These are phyloP conservation scores for Acromyrmex echinatior DNA, from an alignment of 1,140 invertebrate genomes.

Conservation along the genomic window DNA sequence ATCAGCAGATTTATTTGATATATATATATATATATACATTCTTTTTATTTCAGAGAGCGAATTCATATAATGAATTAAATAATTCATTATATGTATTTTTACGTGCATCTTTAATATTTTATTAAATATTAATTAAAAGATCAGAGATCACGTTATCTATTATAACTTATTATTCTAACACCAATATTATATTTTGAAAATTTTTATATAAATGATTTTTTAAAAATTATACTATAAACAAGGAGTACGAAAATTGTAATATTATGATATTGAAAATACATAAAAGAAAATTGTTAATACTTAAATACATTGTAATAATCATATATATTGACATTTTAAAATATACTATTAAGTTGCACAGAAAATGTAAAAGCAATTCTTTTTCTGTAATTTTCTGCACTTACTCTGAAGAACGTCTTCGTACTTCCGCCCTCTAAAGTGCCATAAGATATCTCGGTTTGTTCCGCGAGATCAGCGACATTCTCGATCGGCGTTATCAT, in stretches of 20 bases:
- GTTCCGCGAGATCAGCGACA: slow-evolving; percentile 97
- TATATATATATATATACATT: not conserved
- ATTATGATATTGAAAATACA: not conserved
- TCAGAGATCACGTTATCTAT: not conserved
- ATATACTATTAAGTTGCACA: not conserved
- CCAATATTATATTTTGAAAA: not conserved
- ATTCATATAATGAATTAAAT: not conserved
- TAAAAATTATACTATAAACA: not conserved
- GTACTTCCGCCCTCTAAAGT: slow-evolving; percentile 97
- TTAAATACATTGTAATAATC: not conserved
- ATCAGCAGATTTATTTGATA: not conserved
- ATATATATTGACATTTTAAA: not conserved
- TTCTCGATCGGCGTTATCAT: slow-evolving; percentile 99
- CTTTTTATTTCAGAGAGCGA: not conserved
- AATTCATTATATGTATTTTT: not conserved
- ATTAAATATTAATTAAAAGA: not conserved
- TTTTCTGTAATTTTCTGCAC: not conserved
- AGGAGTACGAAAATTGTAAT: not conserved
- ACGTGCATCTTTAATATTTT: not conserved
- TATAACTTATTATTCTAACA: not conserved
- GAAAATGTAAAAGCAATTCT: not conserved
- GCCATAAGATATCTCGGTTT: slow-evolving; percentile 97
- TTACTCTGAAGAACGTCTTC: slow-evolving; percentile 98
- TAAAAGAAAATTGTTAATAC: not conserved
- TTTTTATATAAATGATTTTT: not conserved